These are phyloP conservation scores for Idaea aversata DNA, from an alignment of 2,888 invertebrate genomes.

Conservation along the genomic window DNA sequence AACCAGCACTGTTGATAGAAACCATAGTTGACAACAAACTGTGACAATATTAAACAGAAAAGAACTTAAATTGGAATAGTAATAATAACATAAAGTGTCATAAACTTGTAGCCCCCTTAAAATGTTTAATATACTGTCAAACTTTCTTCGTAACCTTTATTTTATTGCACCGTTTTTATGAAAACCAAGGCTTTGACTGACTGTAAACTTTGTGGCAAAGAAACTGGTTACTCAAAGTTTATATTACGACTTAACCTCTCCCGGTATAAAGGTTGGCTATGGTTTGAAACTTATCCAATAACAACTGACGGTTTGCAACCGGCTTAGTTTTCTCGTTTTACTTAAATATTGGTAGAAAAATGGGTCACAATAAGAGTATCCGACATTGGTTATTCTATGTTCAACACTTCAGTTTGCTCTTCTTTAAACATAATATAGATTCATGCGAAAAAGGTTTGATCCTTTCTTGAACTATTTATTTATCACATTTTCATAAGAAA, in stretches of 20 bases:
- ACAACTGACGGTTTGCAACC: constrained; percentile 48
- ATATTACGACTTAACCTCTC: constrained; percentile 66
- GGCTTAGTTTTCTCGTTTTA: constrained; percentile 42
- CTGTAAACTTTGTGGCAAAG: constrained; percentile 36
- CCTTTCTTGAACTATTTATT: background rate
- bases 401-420: background rate
- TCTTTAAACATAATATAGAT: background rate
- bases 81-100: background rate
- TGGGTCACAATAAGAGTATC: constrained; percentile 16
- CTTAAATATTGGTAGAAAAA: constrained; percentile 37
- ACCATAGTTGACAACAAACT: background rate
- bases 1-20: background rate
- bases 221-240: constrained; percentile 58
- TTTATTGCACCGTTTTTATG: constrained; percentile 21
- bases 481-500: background rate
- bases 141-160: constrained; percentile 18
- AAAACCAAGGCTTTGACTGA: constrained; percentile 28
- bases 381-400: background rate
- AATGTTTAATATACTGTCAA: constrained; percentile 5
- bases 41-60: background rate
- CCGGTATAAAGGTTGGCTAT: constrained; percentile 42
- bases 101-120: constrained; percentile 1
- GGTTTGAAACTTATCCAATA: constrained; percentile 72
- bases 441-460: background rate
- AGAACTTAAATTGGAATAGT: background rate